These are phyloP conservation scores for Aphidius ervi DNA, from an alignment of 1,140 invertebrate genomes.

Conservation along the genomic window DNA sequence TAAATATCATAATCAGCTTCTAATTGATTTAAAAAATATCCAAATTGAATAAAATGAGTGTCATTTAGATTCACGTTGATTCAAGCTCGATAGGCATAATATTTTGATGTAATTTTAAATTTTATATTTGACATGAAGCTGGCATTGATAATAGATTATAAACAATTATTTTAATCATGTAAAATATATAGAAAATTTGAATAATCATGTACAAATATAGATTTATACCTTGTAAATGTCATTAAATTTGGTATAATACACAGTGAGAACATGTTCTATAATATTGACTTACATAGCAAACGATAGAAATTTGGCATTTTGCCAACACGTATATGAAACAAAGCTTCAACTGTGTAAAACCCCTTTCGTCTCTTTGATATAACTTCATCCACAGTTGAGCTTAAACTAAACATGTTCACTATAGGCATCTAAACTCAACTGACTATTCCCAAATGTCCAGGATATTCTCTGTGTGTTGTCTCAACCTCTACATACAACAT, in stretches of 20 bases:
- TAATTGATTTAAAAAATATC: no score
- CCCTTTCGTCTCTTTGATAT: conserved; percentile 25
- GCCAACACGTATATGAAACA: conserved; percentile 44
- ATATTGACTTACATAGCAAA: conserved; percentile 17
- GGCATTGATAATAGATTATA: no score
- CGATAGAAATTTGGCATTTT: conserved; percentile 30
- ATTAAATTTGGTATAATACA: conserved; percentile 18
- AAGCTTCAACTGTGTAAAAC: conserved; percentile 42
- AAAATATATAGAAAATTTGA: no score
- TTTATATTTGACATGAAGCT: no score
- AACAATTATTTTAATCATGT: no score
- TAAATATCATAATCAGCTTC: no score
- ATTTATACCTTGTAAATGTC: not conserved
- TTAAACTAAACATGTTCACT: conserved; percentile 36
- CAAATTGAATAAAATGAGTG: no score
- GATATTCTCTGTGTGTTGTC: not conserved
- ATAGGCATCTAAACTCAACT: conserved; percentile 26
- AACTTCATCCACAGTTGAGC: conserved; percentile 38
- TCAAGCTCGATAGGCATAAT: no score
- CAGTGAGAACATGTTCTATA: conserved; percentile 7
- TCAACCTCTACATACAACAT: conserved; percentile 1
- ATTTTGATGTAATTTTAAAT: no score
- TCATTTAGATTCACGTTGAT: no score
- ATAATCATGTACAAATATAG: no score
- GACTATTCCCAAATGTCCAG: conserved; percentile 8